phyloP scores from a whole-genome alignment of 1,140 invertebrate genomes.

The Drosophila micromelanica region DNA sequence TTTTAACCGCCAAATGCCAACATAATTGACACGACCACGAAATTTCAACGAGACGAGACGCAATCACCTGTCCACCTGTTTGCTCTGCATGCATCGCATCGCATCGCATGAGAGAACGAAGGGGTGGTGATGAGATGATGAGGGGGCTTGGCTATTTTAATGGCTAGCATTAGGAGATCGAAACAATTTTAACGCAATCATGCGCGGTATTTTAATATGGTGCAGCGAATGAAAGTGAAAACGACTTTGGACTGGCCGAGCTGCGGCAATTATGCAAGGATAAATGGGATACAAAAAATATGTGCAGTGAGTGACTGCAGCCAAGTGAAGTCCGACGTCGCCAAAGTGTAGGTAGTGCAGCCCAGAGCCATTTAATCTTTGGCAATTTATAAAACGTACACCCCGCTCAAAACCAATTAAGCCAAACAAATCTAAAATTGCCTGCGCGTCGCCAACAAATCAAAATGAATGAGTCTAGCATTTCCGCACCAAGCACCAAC shows the following conservation, averaged over 20 bases:
- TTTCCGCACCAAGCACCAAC: constrained; percentile 7
- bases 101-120: not conserved
- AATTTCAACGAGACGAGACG: constrained; percentile 13
- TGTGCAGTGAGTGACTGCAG: not conserved
- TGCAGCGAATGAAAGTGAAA: constrained; percentile 78
- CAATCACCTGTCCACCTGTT: constrained; percentile 24
- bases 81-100: constrained; percentile 1
- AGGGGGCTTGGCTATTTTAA: constrained; percentile 54
- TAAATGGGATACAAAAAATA: constrained; percentile 48
- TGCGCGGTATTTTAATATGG: constrained; percentile 80
- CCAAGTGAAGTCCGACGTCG: not conserved
- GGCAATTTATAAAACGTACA: constrained; percentile 21
- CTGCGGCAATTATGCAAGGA: constrained; percentile 75
- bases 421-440: constrained; percentile 39
- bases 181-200: constrained; percentile 83
- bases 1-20: constrained; percentile 62
- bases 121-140: not conserved
- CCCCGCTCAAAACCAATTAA: constrained; percentile 21
- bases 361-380: constrained; percentile 25
- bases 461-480: constrained; percentile 1
- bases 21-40: constrained; percentile 69
- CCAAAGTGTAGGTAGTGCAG: constrained; percentile 15
- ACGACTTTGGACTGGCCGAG: constrained; percentile 50
- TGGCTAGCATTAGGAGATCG: constrained; percentile 78
- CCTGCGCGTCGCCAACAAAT: constrained; percentile 20